Conservation (phyloP, 2,797 vertebrate species). For the Enteromius afrohamiltoni region DNA sequence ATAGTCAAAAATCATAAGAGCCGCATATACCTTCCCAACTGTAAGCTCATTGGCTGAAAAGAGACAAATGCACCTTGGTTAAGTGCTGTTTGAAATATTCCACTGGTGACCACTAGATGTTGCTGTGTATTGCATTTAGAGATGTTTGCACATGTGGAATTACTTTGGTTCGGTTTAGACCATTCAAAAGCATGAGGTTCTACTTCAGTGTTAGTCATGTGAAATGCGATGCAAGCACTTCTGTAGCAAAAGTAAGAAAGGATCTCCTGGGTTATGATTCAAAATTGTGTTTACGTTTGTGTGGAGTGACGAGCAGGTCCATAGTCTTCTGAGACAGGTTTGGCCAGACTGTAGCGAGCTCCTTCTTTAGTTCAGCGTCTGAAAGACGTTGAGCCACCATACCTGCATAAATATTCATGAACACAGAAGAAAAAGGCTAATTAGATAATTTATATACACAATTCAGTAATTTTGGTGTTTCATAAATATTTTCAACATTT, state of each 20-base stretch:
- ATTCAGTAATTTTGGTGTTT: not conserved
- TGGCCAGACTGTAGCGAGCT: conserved; percentile 90
- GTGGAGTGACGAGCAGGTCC: conserved; percentile 92
- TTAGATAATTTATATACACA: not conserved
- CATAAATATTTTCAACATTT: not conserved
- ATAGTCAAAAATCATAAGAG: conserved; percentile 97
- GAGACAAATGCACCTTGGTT: conserved; percentile 4
- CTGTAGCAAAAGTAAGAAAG: not conserved
- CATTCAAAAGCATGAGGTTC: not conserved
- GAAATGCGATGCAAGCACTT: not conserved
- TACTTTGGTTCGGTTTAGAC: not conserved
- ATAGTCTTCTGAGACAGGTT: conserved; percentile 92
- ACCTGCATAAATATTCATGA: conserved; percentile 67
- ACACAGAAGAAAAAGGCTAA: not conserved
- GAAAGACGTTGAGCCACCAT: conserved; percentile 88
- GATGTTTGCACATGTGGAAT: not conserved
- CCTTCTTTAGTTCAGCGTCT: conserved; percentile 90
- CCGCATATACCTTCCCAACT: conserved; percentile 95
- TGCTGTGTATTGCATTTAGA: not conserved
- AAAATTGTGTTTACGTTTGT: conserved; percentile 81
- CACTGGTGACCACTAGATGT: conserved; percentile 18
- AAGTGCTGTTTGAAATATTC: not conserved
- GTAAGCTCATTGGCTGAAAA: conserved; percentile 91
- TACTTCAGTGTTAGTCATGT: not conserved
- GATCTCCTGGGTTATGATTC: conserved; percentile 1